phyloP scores from a whole-genome alignment of 2,888 invertebrate genomes.

The Odontomyia ornata region DNA sequence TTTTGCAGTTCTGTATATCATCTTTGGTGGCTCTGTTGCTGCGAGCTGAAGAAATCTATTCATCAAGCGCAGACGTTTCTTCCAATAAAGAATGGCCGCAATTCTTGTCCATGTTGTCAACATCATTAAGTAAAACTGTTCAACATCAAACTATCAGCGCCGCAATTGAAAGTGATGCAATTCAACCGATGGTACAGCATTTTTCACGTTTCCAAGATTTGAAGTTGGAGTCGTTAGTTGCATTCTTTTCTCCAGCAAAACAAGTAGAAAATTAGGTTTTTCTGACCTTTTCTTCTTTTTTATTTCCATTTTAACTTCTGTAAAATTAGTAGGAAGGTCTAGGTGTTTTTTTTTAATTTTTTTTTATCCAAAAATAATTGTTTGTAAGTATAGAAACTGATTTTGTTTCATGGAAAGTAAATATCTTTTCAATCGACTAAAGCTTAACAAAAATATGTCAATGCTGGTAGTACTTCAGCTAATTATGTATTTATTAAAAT shows the following conservation, averaged over 20 bases:
- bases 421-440: constrained; percentile 1
- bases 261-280: constrained; percentile 48
- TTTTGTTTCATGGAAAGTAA: constrained; percentile 5
- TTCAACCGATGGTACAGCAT: constrained; percentile 62
- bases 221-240: constrained; percentile 61
- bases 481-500: neutral
- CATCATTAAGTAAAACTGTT: constrained; percentile 60
- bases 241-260: constrained; percentile 62
- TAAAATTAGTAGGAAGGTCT: neutral
- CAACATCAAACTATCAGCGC: constrained; percentile 63
- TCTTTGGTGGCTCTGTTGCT: constrained; percentile 61
- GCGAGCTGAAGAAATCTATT: constrained; percentile 61
- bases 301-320: neutral
- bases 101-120: constrained; percentile 60
- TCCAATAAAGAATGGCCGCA: constrained; percentile 58
- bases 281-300: neutral
- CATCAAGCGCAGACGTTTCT: constrained; percentile 54
- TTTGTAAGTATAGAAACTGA: constrained; percentile 8
- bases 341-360: neutral
- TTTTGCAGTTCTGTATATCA: constrained; percentile 62
- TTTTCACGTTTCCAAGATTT: constrained; percentile 63
- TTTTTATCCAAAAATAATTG: constrained; percentile 9
- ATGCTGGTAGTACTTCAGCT: constrained; percentile 2
- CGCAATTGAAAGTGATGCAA: constrained; percentile 62
- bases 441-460: constrained; percentile 4